These are phyloP conservation scores for Ernsta delagoae DNA, from an alignment of 2,888 invertebrate genomes.

Conservation along the genomic window DNA sequence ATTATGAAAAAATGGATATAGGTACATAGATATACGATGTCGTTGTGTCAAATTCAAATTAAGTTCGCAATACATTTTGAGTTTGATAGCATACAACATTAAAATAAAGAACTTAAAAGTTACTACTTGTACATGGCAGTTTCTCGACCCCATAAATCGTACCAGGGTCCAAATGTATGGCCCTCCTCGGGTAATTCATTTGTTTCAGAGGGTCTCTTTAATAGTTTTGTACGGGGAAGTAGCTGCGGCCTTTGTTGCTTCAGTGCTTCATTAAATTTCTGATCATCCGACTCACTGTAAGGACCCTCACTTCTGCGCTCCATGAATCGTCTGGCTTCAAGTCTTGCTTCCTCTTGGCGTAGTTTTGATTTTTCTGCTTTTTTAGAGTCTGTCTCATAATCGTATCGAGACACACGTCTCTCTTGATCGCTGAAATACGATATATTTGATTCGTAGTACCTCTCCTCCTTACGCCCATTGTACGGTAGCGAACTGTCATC, in stretches of 20 bases:
- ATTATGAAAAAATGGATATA: background rate
- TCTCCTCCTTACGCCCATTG: slow-evolving; percentile 73
- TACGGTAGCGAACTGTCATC: slow-evolving; percentile 76
- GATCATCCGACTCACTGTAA: slow-evolving; percentile 82
- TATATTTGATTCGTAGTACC: slow-evolving; percentile 77
- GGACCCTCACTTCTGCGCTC: slow-evolving; percentile 75
- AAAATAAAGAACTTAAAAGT: slow-evolving; percentile 47
- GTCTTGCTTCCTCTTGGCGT: slow-evolving; percentile 76
- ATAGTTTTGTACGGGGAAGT: slow-evolving; percentile 89
- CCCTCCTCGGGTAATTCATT: slow-evolving; percentile 84
- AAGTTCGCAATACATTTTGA: slow-evolving; percentile 1
- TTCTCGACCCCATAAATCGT: slow-evolving; percentile 93
- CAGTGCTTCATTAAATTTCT: slow-evolving; percentile 81
- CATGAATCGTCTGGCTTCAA: slow-evolving; percentile 71
- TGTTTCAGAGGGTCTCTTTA: slow-evolving; percentile 83
- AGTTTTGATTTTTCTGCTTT: slow-evolving; percentile 82
- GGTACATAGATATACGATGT: too few species aligned
- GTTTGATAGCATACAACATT: slow-evolving; percentile 40
- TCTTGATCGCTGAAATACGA: slow-evolving; percentile 79
- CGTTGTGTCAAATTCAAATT: background rate
- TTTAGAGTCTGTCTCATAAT: slow-evolving; percentile 82
- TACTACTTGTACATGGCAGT: slow-evolving; percentile 86
- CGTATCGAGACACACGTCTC: slow-evolving; percentile 70
- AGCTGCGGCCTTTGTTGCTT: slow-evolving; percentile 84
- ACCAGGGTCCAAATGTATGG: slow-evolving; percentile 94